These are phyloP conservation scores for Tetragnatha montana DNA, from an alignment of 2,888 invertebrate genomes.

Conservation along the genomic window DNA sequence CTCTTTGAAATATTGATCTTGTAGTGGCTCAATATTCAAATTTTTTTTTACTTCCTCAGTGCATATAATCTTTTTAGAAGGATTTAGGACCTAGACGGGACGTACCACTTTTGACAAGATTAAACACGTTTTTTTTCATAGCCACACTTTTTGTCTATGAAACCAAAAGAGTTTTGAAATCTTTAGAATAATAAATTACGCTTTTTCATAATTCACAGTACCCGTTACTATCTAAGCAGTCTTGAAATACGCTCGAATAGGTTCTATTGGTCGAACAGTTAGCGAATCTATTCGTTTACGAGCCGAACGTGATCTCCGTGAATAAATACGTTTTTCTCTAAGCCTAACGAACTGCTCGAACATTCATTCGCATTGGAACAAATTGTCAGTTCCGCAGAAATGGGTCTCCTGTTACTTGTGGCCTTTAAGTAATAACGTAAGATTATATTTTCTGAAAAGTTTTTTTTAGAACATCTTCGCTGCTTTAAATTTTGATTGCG, in stretches of 20 bases:
- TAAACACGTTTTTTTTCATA: no score
- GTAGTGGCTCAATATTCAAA: no score
- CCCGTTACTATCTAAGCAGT: neutral
- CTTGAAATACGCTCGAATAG: neutral
- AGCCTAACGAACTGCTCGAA: constrained; percentile 4
- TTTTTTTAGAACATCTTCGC: neutral
- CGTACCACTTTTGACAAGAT: no score
- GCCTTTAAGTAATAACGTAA: constrained; percentile 3
- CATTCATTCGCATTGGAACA: neutral
- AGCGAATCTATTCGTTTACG: neutral
- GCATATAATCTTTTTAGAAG: no score
- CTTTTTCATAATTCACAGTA: no score
- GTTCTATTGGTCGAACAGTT: neutral
- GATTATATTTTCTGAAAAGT: neutral
- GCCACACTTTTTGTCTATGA: no score
- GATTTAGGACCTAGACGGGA: no score
- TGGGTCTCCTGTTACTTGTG: neutral
- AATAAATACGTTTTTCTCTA: neutral
- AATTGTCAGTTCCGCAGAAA: neutral
- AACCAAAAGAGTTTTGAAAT: no score
- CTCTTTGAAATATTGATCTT: no score
- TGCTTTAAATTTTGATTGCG: neutral
- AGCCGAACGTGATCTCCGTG: neutral
- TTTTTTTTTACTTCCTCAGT: no score
- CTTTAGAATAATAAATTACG: no score